Evolutionary conservation across 2,888 invertebrate genomes (phyloP), one percentile per base, ranked within the genome.

Genomic region (Mesopsocus fuscifrons): DNA sequence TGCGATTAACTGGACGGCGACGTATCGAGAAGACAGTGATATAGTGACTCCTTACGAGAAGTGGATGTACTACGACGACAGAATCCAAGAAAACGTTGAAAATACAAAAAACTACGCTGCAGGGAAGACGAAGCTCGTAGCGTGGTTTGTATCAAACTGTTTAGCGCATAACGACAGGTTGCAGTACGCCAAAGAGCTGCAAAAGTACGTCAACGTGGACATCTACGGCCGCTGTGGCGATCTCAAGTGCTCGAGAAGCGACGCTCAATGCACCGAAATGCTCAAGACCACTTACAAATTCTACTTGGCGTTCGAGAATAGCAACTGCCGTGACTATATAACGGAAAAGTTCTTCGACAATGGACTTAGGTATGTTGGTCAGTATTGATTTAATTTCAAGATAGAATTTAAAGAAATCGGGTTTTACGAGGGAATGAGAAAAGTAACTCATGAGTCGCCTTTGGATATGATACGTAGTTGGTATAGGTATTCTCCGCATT

Each of bases 1-100:
- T 54, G 72, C 77, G 3, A 80, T 77, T 52, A 77, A 77, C 54
- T 77, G 77, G 76, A 74, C 76, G 0, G 75, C 77, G 74, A 69
- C 69, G 2, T 77, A 72, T 54, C 60, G 68, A 45, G 65, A 61
- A 54, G 68, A 71, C 47, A 65, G 75, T 2, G 76, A 77, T 49
- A 62, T 77, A 13, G 75, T 75, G 1, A 72, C 75, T 3, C 74
- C 76, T 1, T 76, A 77, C 45, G 77, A 75, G 0, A 64, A 43
- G 15, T 32, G 42, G 20, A 18, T 41, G 38, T 47, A 16, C 42
- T 49, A 41, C n/a, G 41, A 38, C 30, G 8, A 23, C 21, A 35
- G 15, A 23, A 44, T 32, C 13, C 6, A 20, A 3, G 5, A 20
- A 20, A 69, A 68, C 50, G 55, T 62, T 34, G 70, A 71, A 34